phyloP scores from a whole-genome alignment of 2,113 vertebrate genomes.

The Perognathus longimembris region DNA sequence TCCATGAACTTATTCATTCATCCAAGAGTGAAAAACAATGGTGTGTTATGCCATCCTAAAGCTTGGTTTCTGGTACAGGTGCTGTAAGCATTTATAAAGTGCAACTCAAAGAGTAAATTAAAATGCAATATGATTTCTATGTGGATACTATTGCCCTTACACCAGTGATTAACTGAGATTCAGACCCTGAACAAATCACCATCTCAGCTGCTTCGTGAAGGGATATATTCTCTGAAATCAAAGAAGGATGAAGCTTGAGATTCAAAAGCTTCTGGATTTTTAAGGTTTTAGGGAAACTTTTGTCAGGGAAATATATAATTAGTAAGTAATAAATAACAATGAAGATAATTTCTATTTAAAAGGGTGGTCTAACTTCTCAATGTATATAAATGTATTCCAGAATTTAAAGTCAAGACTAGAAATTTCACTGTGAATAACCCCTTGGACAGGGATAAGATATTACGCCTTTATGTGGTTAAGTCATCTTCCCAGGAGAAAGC shows the following conservation, averaged over 20 bases:
- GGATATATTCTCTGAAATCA: slow-evolving; percentile 14
- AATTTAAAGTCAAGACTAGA: background rate
- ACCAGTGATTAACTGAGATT: background rate
- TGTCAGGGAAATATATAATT: background rate
- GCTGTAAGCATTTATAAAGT: background rate
- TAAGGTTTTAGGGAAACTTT: background rate
- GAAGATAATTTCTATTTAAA: background rate
- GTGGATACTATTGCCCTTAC: background rate
- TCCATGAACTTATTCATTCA: background rate
- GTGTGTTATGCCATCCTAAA: no score
- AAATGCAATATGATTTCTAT: background rate
- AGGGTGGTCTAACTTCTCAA: background rate
- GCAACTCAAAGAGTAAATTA: background rate
- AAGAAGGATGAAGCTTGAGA: background rate
- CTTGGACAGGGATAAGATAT: background rate
- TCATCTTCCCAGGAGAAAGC: background rate
- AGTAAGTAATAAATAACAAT: background rate
- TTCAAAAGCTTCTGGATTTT: background rate
- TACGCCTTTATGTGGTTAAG: background rate
- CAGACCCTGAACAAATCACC: background rate
- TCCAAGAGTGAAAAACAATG: no score
- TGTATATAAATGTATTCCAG: background rate
- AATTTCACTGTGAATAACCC: background rate
- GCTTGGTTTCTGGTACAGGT: background rate
- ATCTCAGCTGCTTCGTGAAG: background rate